Base-by-base conservation (phyloP, 37 sponge, comb jelly and placozoan genomes). In the Chondrilla cf. caribensis region DNA sequence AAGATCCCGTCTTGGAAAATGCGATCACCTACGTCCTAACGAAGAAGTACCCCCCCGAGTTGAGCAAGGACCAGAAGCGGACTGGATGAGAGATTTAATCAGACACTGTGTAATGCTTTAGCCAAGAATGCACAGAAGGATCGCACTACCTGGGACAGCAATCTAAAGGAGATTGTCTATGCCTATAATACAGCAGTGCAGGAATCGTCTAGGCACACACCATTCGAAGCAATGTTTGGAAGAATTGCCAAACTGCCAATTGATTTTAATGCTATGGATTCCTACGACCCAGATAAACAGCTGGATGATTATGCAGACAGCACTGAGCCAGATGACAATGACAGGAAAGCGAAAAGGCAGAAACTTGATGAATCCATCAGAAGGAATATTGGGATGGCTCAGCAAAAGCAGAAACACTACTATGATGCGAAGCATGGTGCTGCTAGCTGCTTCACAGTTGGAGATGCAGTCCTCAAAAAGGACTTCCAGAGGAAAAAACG, bases 51-150 rank as follows among this genome's bases (percentile, higher is more conserved):
- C n/a, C n/a, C n/a, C n/a, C n/a, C n/a, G n/a, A n/a, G n/a, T n/a
- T n/a, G n/a, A n/a, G n/a, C n/a, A n/a, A n/a, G n/a, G n/a, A n/a
- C n/a, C n/a, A n/a, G n/a, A n/a, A 89, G 84, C 67, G 84, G 88
- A 3, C 24, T 88, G 42, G 88, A 70, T 78, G 88, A 88, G 31
- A 25, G 88, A 36, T 84, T 39, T 58, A 84, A 89, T 54, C 89
- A 89, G 55, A 84, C 89, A 6, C 31, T 89, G 9, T 33, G 58
- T 2, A 84, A 75, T 32, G 18, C 62, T 11, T 54, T 89, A 7
- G 77, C 62, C 21, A 89, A 71, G 60, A 81, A 51, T 84, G 85
- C 44, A 26, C 58, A 55, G 29, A 67, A 37, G 14, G 44, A 82
- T 3, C 39, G 37, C 25, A 54, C 55, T 3, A 59, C 38, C 28